A percentile compares a stretch with the other conserved stretches of the same genome.
Conservation (phyloP, 2,888 invertebrate genomes). For the Hylaea fasciaria region DNA sequence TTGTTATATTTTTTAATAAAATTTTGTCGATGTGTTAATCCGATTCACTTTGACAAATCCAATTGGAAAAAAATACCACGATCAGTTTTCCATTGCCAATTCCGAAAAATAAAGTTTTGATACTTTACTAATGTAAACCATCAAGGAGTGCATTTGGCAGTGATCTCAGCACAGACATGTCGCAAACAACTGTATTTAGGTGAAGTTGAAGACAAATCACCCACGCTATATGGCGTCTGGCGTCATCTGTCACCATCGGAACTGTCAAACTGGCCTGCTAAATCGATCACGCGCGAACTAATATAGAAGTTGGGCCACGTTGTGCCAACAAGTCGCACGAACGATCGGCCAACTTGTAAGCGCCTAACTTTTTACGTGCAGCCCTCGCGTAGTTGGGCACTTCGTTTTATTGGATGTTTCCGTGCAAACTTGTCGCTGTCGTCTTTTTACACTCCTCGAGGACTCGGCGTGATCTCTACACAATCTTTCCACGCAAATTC, state of each 20-base stretch:
- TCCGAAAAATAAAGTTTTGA: background rate
- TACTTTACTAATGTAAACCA: slow-evolving; percentile 9
- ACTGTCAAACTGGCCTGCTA: slow-evolving; percentile 79
- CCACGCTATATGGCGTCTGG: slow-evolving; percentile 72
- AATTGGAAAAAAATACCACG: too few species aligned
- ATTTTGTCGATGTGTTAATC: too few species aligned
- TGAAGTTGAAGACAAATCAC: slow-evolving; percentile 79
- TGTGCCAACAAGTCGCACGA: slow-evolving; percentile 63
- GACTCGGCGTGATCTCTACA: slow-evolving; percentile 65
- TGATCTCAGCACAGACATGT: slow-evolving; percentile 30
- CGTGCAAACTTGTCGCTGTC: slow-evolving; percentile 67
- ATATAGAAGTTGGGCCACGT: slow-evolving; percentile 78
- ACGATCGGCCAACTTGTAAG: slow-evolving; percentile 50
- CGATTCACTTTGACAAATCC: too few species aligned
- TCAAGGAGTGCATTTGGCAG: slow-evolving; percentile 30
- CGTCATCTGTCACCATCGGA: slow-evolving; percentile 82
- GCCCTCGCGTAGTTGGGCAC: slow-evolving; percentile 55
- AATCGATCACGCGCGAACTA: slow-evolving; percentile 83
- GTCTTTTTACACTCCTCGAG: slow-evolving; percentile 62
- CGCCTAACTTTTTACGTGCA: slow-evolving; percentile 71
- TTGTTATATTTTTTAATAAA: too few species aligned
- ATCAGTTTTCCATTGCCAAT: background rate
- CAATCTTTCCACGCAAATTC: slow-evolving; percentile 51
- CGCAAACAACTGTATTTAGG: slow-evolving; percentile 58
- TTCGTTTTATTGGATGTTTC: slow-evolving; percentile 79